Percentiles rank a stretch among this genome's conserved stretches.
These are phyloP conservation scores for Anthopleura sola DNA, from an alignment of 64 coral and sea anemone species.

Conservation along the genomic window DNA sequence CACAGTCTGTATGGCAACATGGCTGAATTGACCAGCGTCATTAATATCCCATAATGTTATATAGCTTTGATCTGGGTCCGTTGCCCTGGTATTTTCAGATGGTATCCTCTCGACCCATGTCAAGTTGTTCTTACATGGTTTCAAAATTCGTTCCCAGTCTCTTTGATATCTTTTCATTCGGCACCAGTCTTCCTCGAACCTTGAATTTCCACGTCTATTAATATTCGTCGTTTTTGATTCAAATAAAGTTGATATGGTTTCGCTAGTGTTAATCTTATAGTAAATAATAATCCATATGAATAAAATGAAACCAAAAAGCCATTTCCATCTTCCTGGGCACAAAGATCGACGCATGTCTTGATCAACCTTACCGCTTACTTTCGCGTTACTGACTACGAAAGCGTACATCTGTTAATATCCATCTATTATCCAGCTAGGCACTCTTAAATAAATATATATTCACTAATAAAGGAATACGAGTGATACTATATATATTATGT, in stretches of 20 bases:
- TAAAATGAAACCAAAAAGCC: neutral
- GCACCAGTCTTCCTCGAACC: constrained; percentile 31
- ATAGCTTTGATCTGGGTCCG: constrained; percentile 46
- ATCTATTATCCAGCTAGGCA: neutral
- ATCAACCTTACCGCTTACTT: neutral
- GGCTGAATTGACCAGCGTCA: constrained; percentile 38
- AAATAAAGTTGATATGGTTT: neutral
- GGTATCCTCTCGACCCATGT: constrained; percentile 35
- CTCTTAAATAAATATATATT: neutral
- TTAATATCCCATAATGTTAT: constrained; percentile 51
- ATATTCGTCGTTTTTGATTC: neutral
- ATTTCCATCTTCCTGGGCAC: neutral
- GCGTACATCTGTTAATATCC: neutral
- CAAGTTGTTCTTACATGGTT: constrained; percentile 1
- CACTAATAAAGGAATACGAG: too few species aligned
- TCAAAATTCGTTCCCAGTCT: constrained; percentile 48
- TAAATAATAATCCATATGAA: neutral
- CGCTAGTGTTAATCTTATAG: neutral
- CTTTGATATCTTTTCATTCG: constrained; percentile 29
- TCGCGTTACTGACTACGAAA: neutral
- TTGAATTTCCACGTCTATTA: neutral
- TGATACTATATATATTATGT: neutral
- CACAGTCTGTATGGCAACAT: constrained; percentile 26
- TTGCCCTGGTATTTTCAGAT: constrained; percentile 1
- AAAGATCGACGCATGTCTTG: neutral